phyloP scores from a whole-genome alignment of 2,113 vertebrate genomes.

The Collichthys lucidus region DNA sequence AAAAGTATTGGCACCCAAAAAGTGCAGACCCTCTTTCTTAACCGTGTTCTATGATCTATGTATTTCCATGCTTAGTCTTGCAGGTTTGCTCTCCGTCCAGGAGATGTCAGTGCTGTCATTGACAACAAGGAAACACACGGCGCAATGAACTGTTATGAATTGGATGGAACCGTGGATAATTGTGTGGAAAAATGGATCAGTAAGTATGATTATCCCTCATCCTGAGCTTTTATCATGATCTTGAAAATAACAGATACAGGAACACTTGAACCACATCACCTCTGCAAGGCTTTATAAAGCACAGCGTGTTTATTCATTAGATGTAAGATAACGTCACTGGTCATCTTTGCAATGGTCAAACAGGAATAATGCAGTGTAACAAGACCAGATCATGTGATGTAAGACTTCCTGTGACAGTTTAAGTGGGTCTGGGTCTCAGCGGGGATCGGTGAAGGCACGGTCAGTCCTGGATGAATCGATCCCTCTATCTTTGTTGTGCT shows the following conservation, averaged over 20 bases:
- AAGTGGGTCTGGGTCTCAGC: not conserved
- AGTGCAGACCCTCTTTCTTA: not conserved
- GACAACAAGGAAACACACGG: not conserved
- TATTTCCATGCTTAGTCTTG: not conserved
- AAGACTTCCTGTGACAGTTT: slow-evolving; percentile 10
- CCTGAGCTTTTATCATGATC: slow-evolving; percentile 6
- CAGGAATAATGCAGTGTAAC: not conserved
- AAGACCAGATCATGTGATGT: not conserved
- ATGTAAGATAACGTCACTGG: slow-evolving; percentile 7
- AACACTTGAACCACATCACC: not conserved
- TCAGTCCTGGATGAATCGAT: slow-evolving; percentile 48
- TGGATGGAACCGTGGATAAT: not conserved
- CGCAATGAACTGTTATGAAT: not conserved
- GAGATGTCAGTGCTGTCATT: slow-evolving; percentile 57
- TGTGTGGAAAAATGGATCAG: slow-evolving; percentile 25
- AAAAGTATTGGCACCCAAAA: too few species aligned
- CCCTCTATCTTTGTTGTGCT: slow-evolving; percentile 54
- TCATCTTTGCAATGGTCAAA: not conserved
- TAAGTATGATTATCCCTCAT: not conserved
- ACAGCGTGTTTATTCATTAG: not conserved
- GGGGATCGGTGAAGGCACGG: slow-evolving; percentile 14
- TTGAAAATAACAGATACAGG: not conserved
- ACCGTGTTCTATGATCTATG: too few species aligned
- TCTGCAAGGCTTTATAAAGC: not conserved
- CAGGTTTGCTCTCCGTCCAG: slow-evolving; percentile 43